Base-by-base conservation (phyloP, 2,113 vertebrate genomes). In the Oceanites oceanicus region DNA sequence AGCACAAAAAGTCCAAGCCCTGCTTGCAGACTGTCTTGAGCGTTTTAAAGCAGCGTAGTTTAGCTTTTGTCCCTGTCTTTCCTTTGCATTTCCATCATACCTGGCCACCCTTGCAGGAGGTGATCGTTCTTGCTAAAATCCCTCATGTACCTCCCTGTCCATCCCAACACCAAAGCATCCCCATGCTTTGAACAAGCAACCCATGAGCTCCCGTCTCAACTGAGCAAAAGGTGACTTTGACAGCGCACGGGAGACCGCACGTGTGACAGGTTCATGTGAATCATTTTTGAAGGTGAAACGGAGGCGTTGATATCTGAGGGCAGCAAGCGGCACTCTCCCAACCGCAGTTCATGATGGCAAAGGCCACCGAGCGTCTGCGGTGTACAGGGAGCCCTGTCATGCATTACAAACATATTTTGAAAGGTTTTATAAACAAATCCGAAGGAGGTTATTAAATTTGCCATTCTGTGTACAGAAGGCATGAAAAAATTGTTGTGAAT, bases 241-340 rank as follows among this genome's bases (percentile, higher is more conserved):
- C 45, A 71, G 53, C 12, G 27, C n/a, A 29, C 0, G 0, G 49
- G 49, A 72, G 55, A 47, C 50, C 55, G 13, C 0, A 0, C 0
- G 0, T 18, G 53, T 42, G 71, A 63, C 78, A 79, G 38, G 79
- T 70, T 91, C 67, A 56, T 1, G 32, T 45, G 32, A 21, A 21
- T 50, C 58, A 4, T 26, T 82, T 95, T 7, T 67, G 90, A 91
- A 91, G 86, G 92, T 71, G 88, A 95, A 94, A 77, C 0, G 6
- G 85, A 90, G 78, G 53, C 0, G 1, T 5, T 66, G 62, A 82
- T 84, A 86, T 83, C 53, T 19, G 32, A 55, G 86, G 86, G 72
- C 80, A 68, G 77, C 59, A 26, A 86, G 88, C 40, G 36, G 90
- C 67, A 55, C 34, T 59, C 75, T 79, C 56, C 77, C 93, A 80